These are phyloP conservation scores for Sphaerophoria rueppellii DNA, from an alignment of 2,888 invertebrate genomes.

Conservation along the genomic window DNA sequence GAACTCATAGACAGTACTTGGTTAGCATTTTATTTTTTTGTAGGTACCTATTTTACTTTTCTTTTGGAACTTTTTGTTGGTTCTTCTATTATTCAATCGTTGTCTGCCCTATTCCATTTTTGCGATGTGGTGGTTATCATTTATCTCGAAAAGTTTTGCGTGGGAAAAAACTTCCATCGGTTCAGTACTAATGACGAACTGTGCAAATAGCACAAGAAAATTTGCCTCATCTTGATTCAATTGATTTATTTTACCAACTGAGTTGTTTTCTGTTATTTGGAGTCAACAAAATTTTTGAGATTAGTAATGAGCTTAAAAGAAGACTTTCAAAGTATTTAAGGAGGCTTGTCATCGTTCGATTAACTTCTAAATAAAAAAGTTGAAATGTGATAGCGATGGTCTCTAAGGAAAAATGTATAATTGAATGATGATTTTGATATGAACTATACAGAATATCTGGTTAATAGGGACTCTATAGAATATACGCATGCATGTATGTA, in stretches of 20 bases:
- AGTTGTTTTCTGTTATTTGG: background rate
- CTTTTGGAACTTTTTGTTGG: conserved; percentile 12
- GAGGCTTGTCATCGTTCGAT: conserved; percentile 6
- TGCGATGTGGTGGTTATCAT: conserved; percentile 37
- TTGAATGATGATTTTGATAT: no score
- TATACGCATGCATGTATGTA: no score
- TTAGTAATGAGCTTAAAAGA: background rate
- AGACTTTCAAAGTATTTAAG: conserved; percentile 7
- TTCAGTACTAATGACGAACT: conserved; percentile 31
- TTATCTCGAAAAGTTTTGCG: conserved; percentile 53
- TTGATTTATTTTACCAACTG: conserved; percentile 16
- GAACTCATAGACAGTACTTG: conserved; percentile 43
- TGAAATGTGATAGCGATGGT: no score
- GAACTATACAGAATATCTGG: no score
- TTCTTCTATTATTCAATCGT: background rate
- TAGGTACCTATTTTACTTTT: conserved; percentile 3
- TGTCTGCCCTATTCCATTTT: no score
- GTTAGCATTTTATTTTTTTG: conserved; percentile 41
- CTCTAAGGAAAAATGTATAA: no score
- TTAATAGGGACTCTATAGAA: no score
- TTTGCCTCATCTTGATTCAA: conserved; percentile 34
- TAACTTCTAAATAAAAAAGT: background rate
- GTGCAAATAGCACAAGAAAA: conserved; percentile 26
- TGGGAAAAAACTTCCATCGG: conserved; percentile 27
- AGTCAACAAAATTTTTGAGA: background rate